These are phyloP conservation scores for Chlamydotis undulata DNA, from an alignment of 2,113 vertebrate species.

Conservation along the genomic window DNA sequence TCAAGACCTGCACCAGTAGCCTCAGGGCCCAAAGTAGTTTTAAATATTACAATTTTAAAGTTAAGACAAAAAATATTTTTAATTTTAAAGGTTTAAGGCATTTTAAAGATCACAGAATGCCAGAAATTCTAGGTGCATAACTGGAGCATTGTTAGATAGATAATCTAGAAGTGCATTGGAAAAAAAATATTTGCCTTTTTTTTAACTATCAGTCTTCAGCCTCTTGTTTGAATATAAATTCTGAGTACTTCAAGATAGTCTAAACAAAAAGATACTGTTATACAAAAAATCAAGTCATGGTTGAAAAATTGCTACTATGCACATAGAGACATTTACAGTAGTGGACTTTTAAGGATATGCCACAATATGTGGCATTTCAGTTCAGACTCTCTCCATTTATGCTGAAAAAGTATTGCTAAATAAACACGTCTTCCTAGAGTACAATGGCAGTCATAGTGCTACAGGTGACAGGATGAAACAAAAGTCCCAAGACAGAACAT, in stretches of 20 bases:
- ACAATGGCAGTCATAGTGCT: background rate
- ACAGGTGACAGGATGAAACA: background rate
- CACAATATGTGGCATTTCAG: background rate
- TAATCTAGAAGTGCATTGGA: background rate
- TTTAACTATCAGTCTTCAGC: background rate
- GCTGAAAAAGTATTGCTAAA: background rate
- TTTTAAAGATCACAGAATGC: background rate
- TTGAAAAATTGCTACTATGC: background rate
- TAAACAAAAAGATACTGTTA: background rate
- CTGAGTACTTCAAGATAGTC: background rate
- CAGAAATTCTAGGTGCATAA: background rate
- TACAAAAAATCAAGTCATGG: accelerated
- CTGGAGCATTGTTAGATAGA: background rate
- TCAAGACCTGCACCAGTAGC: too few relatives aligned
- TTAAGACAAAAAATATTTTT: background rate
- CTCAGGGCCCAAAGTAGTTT: background rate
- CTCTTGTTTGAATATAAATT: background rate
- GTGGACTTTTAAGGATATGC: background rate
- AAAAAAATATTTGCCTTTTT: background rate
- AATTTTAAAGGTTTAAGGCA: background rate
- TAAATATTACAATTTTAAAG: background rate
- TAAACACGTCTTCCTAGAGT: background rate
- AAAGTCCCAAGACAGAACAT: background rate
- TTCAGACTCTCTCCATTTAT: background rate
- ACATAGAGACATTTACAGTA: background rate